Percentiles rank a stretch among this genome's conserved stretches.
phyloP scores from a whole-genome alignment of 2,797 vertebrate species.

The Sebastolobus altivelis region DNA sequence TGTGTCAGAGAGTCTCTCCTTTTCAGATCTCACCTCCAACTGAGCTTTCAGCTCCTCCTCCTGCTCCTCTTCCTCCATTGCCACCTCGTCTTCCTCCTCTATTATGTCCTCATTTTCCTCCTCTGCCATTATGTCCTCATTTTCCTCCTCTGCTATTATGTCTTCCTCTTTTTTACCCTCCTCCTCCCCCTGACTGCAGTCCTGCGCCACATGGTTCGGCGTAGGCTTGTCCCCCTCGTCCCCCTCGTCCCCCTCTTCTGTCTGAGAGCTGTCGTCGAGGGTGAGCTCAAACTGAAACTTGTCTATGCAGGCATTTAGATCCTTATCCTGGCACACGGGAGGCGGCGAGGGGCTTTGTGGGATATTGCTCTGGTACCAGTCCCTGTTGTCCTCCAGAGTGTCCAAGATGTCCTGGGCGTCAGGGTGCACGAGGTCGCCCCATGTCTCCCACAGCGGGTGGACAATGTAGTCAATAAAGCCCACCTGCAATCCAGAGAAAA shows the following conservation, averaged over 20 bases:
- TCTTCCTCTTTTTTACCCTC: conserved; percentile 71
- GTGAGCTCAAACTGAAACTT: conserved; percentile 93
- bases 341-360: conserved; percentile 93
- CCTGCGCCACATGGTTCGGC: conserved; percentile 77
- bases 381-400: conserved; percentile 93
- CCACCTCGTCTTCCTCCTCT: conserved; percentile 76
- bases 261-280: conserved; percentile 81
- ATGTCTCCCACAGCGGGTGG: conserved; percentile 95
- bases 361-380: conserved; percentile 95
- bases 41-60: conserved; percentile 78
- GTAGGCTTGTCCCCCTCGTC: conserved; percentile 58
- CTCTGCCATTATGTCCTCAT: conserved; percentile 69
- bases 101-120: conserved; percentile 73
- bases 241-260: conserved; percentile 62
- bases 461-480: conserved; percentile 97
- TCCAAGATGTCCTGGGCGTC: conserved; percentile 95
- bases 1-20: conserved; percentile 86
- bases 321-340: conserved; percentile 83
- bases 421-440: conserved; percentile 94
- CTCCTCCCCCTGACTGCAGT: conserved; percentile 67
- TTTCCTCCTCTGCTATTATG: conserved; percentile 63
- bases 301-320: conserved; percentile 84
- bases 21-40: conserved; percentile 75
- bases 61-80: conserved; percentile 78
- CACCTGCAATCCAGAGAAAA: conserved; percentile 82